Evolutionary conservation across 2,888 invertebrate species (phyloP).

Genomic region (Eurytoma californica): DNA sequence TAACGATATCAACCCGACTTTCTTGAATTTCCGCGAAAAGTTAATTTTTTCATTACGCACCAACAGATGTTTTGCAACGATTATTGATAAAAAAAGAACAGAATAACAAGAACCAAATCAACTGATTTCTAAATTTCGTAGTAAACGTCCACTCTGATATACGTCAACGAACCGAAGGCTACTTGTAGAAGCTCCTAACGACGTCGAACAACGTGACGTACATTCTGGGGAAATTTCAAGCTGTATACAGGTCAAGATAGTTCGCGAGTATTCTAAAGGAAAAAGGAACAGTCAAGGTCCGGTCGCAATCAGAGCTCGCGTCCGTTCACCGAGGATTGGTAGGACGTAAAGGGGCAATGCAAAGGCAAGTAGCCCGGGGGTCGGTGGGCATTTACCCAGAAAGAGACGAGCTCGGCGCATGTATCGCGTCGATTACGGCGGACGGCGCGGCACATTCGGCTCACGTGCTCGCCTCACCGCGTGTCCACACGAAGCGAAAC

Average conservation of each 20-base stretch:
- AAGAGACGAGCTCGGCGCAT: slow-evolving; percentile 30
- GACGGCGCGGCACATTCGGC: background rate
- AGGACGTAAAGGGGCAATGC: slow-evolving; percentile 28
- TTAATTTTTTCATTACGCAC: too few relatives aligned
- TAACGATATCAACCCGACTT: too few relatives aligned
- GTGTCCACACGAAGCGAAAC: slow-evolving; percentile 24
- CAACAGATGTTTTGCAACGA: too few relatives aligned
- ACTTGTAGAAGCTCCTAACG: slow-evolving; percentile 2
- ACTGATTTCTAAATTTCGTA: too few relatives aligned
- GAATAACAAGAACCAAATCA: too few relatives aligned
- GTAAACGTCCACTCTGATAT: too few relatives aligned
- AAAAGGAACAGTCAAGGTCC: background rate
- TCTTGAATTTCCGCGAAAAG: too few relatives aligned
- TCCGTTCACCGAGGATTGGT: background rate
- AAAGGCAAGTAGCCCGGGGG: slow-evolving; percentile 39
- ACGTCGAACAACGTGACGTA: slow-evolving; percentile 15
- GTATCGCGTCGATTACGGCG: slow-evolving; percentile 47
- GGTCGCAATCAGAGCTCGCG: slow-evolving; percentile 19
- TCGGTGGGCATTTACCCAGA: background rate
- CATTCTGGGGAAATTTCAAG: background rate
- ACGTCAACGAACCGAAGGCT: background rate
- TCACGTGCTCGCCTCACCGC: background rate
- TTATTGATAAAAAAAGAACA: too few relatives aligned
- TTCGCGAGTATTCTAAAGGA: background rate
- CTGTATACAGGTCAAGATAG: too few relatives aligned